Evolutionary conservation across 2,113 vertebrate genomes (phyloP), one percentile per base, ranked within the genome.

Genomic region (Panthera uncia): DNA sequence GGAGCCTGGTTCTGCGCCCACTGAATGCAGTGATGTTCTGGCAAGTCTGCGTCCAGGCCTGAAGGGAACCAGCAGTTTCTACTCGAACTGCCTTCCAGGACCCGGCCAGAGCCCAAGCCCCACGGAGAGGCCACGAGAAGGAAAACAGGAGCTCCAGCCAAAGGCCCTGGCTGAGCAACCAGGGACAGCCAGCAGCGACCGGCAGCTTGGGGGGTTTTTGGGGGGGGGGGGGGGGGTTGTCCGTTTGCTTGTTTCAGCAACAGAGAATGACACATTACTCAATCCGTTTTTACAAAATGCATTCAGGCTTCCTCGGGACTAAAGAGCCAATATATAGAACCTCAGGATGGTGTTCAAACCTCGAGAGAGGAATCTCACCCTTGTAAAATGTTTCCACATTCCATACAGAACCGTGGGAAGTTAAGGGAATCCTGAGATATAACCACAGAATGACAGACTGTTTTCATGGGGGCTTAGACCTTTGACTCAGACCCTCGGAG

Each of bases 181-280:
- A 5, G 19, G 2, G 21, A 48, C 25, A 50, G 18, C 31, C 36
- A 27, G 25, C 0, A 3, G 33, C 55, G 10, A 25, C 2, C 1
- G 23, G 8, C 25, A 23, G 33, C 63, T 29, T 85, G 63, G 48
- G 48, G 27, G 12, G 23, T 7, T 8, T 12, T 68, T 11, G 23
- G 38, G 38, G 38, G 41, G 7, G 41, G 68, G 7, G 41, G 38
- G 1, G 68, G 15, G 68, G 11, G 5, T 61, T 21, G 23, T 31
- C 78, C 25, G 21, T 55, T 78, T 63, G 21, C 29, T 57, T 5
- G 88, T 18, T 21, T 33, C 48, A 80, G 50, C 10, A 16, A 57
- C 1, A 81, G 45, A 71, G 55, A 82, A 33, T 33, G 29, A 57
- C 63, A 25, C 7, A 9, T 31, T 11, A 31, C 23, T 27, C 19